phyloP scores from a whole-genome alignment of 2,888 invertebrate genomes.

The Itoplectis maculator region DNA sequence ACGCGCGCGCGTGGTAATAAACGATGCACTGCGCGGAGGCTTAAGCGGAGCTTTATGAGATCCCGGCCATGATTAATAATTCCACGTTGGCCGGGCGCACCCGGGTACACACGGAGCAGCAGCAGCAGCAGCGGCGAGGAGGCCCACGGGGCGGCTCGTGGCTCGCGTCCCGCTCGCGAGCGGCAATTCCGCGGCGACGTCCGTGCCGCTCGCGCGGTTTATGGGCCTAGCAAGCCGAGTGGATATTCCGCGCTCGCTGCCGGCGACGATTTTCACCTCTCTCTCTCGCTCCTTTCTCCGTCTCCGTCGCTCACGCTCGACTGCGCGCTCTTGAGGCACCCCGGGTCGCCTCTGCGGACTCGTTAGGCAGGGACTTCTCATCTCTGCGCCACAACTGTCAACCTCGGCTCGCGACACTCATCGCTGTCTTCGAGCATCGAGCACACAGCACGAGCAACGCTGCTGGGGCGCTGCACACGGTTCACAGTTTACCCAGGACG shows the following conservation, averaged over 20 bases:
- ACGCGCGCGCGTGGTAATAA: slow-evolving; percentile 74
- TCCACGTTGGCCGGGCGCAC: slow-evolving; percentile 69
- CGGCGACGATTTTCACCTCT: slow-evolving; percentile 22
- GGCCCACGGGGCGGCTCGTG: not conserved
- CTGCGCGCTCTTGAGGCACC: slow-evolving; percentile 26
- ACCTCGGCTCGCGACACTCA: not conserved
- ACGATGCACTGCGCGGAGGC: slow-evolving; percentile 80
- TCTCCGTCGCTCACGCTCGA: not conserved
- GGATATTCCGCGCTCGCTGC: slow-evolving; percentile 11
- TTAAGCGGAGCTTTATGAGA: slow-evolving; percentile 83
- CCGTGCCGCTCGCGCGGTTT: not conserved
- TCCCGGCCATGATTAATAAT: slow-evolving; percentile 83
- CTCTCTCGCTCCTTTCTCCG: not conserved
- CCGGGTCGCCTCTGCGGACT: slow-evolving; percentile 8
- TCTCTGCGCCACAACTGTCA: slow-evolving; percentile 1
- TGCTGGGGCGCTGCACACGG: not conserved
- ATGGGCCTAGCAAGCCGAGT: no score
- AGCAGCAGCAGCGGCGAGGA: slow-evolving; percentile 25
- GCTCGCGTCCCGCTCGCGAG: slow-evolving; percentile 8
- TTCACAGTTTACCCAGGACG: not conserved
- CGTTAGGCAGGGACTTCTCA: slow-evolving; percentile 49
- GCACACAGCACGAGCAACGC: no score
- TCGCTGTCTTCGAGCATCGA: not conserved
- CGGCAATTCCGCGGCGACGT: slow-evolving; percentile 13
- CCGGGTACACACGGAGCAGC: slow-evolving; percentile 50